These are phyloP conservation scores for Mystacides longicornis DNA, from an alignment of 2,888 invertebrate species.

Conservation along the genomic window DNA sequence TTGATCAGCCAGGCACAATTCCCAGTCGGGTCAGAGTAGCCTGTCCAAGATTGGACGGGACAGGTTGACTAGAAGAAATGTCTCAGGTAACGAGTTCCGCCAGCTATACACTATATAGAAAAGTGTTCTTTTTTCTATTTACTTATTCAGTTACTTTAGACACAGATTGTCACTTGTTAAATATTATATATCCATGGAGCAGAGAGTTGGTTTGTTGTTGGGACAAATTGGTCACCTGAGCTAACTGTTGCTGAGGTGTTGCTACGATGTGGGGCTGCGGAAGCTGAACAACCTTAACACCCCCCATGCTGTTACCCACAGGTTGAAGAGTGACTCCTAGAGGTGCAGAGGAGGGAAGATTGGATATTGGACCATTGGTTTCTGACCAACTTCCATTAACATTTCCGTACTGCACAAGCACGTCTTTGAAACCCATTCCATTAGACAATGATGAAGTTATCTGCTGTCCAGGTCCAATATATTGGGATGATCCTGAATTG, in stretches of 20 bases:
- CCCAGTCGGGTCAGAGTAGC: no score
- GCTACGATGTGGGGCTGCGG: constrained; percentile 29
- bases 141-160: no score
- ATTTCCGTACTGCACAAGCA: constrained; percentile 66
- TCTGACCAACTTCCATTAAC: constrained; percentile 34
- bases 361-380: constrained; percentile 20
- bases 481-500: constrained; percentile 12
- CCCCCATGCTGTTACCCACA: constrained; percentile 48
- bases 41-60: no score
- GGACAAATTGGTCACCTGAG: constrained; percentile 32
- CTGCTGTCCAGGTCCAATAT: constrained; percentile 11
- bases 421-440: constrained; percentile 59
- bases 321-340: constrained; percentile 75
- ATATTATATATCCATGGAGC: constrained; percentile 68
- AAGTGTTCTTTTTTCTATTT: no score
- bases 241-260: constrained; percentile 28
- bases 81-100: no score
- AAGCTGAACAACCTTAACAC: constrained; percentile 16
- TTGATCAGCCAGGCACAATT: no score
- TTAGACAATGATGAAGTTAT: constrained; percentile 30
- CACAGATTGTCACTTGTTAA: no score
- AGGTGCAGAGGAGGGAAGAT: constrained; percentile 51
- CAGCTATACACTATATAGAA: no score
- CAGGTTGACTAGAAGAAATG: no score
- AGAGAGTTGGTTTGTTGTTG: constrained; percentile 55